Conservation (phyloP, 1,140 invertebrate genomes). For the Cyclina sinensis region DNA sequence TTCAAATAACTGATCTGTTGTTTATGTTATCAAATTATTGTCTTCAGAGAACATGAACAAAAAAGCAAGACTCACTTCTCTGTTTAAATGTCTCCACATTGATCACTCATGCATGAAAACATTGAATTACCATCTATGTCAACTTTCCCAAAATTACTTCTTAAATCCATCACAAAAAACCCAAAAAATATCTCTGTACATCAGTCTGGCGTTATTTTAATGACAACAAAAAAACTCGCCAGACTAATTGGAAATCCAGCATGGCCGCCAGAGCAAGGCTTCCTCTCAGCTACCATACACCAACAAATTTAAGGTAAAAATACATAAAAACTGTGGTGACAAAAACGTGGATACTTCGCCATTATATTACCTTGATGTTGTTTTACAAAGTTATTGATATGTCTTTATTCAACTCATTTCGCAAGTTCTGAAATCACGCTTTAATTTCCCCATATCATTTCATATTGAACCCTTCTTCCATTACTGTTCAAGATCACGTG, state of each 20-base stretch:
- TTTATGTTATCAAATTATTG: too few relatives aligned
- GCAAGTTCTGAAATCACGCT: constrained; percentile 9
- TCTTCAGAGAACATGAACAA: too few relatives aligned
- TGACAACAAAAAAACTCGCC: too few relatives aligned
- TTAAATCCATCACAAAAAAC: too few relatives aligned
- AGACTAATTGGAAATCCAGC: constrained; percentile 49
- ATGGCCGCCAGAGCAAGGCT: constrained; percentile 21
- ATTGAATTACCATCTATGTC: too few relatives aligned
- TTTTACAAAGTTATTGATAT: background rate
- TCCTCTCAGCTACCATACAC: background rate
- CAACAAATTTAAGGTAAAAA: background rate
- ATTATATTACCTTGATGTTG: constrained; percentile 25
- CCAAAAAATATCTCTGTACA: too few relatives aligned
- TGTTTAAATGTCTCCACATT: too few relatives aligned
- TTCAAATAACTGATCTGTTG: too few relatives aligned
- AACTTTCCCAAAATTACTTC: too few relatives aligned
- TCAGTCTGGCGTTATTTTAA: too few relatives aligned
- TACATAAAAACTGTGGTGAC: constrained; percentile 49
- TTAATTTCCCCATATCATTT: background rate
- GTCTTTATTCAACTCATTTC: constrained; percentile 40
- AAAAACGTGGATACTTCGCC: constrained; percentile 53
- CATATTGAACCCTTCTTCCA: constrained; percentile 7
- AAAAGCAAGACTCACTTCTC: too few relatives aligned
- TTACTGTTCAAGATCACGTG: constrained; percentile 42
- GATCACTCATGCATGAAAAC: too few relatives aligned